Percentiles rank a stretch among this genome's conserved stretches.
phyloP scores from a whole-genome alignment of 2,888 invertebrate genomes.

The Brachylomia viminalis region DNA sequence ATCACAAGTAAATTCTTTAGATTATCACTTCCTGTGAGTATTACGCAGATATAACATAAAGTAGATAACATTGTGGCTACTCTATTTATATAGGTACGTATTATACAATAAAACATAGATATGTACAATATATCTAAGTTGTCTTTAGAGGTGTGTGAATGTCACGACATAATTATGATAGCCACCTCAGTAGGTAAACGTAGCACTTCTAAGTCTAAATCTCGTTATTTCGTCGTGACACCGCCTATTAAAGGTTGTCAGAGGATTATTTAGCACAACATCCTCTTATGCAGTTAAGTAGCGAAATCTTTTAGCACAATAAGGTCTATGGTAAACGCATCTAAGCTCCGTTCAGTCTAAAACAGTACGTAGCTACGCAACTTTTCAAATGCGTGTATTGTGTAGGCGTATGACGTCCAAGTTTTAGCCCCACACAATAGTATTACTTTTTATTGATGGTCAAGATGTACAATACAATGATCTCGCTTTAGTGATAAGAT shows the following conservation, averaged over 20 bases:
- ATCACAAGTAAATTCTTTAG: slow-evolving; percentile 1
- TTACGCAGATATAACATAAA: slow-evolving; percentile 12
- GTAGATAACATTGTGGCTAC: slow-evolving; percentile 10
- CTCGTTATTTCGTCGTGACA: background rate
- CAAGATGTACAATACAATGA: background rate
- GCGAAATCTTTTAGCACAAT: background rate
- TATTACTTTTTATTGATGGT: background rate
- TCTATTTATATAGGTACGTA: background rate
- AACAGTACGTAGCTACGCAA: background rate
- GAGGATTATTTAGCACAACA: background rate
- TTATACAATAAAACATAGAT: background rate
- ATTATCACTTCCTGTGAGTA: slow-evolving; percentile 20
- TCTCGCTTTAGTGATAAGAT: slow-evolving; percentile 1
- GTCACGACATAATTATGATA: too few relatives aligned
- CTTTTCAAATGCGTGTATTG: background rate
- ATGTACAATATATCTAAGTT: too few relatives aligned
- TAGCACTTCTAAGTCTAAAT: background rate
- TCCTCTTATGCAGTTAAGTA: background rate
- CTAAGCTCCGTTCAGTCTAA: background rate
- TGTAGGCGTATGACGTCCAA: background rate
- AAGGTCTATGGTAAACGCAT: background rate
- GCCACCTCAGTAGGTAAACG: background rate
- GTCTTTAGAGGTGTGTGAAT: background rate
- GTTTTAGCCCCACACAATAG: background rate
- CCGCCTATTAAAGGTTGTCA: background rate